Percentiles rank a stretch among this genome's conserved stretches.
phyloP scores from a whole-genome alignment of 2,797 vertebrate genomes.

The Choloepus didactylus region DNA sequence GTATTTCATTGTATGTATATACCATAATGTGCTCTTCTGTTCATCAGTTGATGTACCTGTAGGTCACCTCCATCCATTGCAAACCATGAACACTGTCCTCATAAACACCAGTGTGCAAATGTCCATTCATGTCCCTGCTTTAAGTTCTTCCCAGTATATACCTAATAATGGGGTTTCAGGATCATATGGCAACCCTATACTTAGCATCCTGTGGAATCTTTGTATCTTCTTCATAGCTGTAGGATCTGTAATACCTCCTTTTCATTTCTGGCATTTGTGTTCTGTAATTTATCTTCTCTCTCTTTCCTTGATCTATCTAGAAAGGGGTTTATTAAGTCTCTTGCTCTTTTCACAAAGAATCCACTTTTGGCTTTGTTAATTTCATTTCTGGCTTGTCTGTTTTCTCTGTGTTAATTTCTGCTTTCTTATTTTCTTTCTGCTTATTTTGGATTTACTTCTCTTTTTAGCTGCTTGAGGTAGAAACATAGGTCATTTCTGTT shows the following conservation, averaged over 20 bases:
- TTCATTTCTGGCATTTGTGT: background rate
- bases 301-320: background rate
- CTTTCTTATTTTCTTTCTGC: background rate
- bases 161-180: too few relatives aligned
- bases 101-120: too few relatives aligned
- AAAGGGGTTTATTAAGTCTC: background rate
- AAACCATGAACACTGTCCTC: too few relatives aligned
- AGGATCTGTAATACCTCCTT: background rate
- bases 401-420: background rate
- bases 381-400: background rate
- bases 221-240: background rate
- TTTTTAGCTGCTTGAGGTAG: background rate
- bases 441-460: background rate
- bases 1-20: too few relatives aligned
- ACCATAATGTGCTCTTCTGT: too few relatives aligned
- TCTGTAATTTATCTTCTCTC: background rate
- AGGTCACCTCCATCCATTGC: too few relatives aligned
- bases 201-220: background rate
- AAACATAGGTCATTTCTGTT: background rate
- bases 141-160: too few relatives aligned
- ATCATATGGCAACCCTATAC: too few relatives aligned
- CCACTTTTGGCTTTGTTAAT: background rate
- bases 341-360: background rate
- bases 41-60: too few relatives aligned
- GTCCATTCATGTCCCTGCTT: too few relatives aligned